Conservation (phyloP, 2,888 invertebrate species). For the Drosophila affinis region DNA sequence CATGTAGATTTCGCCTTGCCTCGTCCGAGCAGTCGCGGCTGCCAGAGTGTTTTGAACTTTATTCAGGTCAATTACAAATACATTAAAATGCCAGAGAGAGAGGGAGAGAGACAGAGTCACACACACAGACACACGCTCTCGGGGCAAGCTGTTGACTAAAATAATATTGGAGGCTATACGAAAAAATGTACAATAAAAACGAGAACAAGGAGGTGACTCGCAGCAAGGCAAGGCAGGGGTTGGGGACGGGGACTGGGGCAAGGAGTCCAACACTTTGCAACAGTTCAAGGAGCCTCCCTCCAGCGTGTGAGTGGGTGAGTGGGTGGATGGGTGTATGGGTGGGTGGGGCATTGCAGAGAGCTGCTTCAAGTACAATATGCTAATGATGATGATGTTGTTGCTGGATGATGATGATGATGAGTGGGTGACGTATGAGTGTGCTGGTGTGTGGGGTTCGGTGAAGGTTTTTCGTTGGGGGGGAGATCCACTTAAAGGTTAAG, state of each 20-base stretch:
- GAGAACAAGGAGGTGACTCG: conserved; percentile 37
- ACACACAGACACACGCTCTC: neutral
- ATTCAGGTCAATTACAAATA: conserved; percentile 84
- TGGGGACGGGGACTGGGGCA: conserved; percentile 21
- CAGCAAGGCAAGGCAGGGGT: conserved; percentile 18
- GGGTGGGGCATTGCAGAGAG: conserved; percentile 42
- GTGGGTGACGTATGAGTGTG: conserved; percentile 2
- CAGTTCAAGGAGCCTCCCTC: conserved; percentile 51
- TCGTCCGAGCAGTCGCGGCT: conserved; percentile 54
- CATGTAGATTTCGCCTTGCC: conserved; percentile 79
- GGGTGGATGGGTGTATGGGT: neutral
- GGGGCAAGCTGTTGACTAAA: conserved; percentile 74
- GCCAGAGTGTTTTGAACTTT: conserved; percentile 83
- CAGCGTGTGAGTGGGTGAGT: conserved; percentile 9
- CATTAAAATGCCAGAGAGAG: conserved; percentile 76
- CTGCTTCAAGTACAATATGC: conserved; percentile 67
- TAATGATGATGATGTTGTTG: conserved; percentile 43
- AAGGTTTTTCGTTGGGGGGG: conserved; percentile 5
- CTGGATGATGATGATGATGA: conserved; percentile 11
- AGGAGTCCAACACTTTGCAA: conserved; percentile 25
- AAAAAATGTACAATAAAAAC: conserved; percentile 47
- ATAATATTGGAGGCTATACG: conserved; percentile 78
- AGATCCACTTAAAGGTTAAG: neutral
- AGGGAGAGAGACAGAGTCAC: neutral
- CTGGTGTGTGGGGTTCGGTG: neutral